Evolutionary conservation across 2,113 vertebrate species (phyloP).

Genomic region (Phaethon lepturus): DNA sequence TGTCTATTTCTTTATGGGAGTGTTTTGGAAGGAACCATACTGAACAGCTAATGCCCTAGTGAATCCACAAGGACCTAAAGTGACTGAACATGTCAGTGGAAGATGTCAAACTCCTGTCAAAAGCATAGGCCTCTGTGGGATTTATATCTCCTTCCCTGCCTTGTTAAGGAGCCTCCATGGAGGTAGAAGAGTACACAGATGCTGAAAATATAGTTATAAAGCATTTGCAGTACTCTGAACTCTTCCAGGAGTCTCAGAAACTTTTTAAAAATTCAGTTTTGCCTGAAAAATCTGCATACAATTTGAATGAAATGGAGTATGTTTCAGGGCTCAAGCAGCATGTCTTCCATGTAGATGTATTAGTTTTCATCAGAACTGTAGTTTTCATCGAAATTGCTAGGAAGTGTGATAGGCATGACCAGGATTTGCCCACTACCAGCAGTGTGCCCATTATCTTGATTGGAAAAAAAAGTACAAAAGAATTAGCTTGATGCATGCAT

Average conservation of each 20-base stretch:
- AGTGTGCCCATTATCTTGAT: slow-evolving; percentile 65
- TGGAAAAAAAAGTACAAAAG: slow-evolving; percentile 40
- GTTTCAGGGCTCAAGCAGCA: slow-evolving; percentile 77
- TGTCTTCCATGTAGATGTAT: slow-evolving; percentile 60
- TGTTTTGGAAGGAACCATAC: neutral
- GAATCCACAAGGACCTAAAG: slow-evolving; percentile 3
- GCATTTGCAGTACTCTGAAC: neutral
- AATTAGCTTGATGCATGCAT: slow-evolving; percentile 49
- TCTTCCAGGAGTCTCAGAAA: slow-evolving; percentile 43
- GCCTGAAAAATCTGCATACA: slow-evolving; percentile 73
- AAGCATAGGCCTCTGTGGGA: neutral
- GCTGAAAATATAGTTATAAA: slow-evolving; percentile 9
- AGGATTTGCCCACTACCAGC: slow-evolving; percentile 72
- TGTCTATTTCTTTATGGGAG: neutral
- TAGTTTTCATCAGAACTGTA: slow-evolving; percentile 43
- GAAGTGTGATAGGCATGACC: slow-evolving; percentile 61
- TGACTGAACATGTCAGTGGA: slow-evolving; percentile 2
- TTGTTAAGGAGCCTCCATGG: slow-evolving; percentile 8
- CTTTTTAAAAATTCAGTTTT: slow-evolving; percentile 60
- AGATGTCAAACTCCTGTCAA: neutral
- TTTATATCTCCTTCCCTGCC: neutral
- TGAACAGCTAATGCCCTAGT: neutral
- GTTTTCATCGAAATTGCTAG: slow-evolving; percentile 77
- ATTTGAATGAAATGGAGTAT: slow-evolving; percentile 77
- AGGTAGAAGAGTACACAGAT: neutral